Conservation (phyloP, 2,888 invertebrate species). For the Cancer borealis region DNA sequence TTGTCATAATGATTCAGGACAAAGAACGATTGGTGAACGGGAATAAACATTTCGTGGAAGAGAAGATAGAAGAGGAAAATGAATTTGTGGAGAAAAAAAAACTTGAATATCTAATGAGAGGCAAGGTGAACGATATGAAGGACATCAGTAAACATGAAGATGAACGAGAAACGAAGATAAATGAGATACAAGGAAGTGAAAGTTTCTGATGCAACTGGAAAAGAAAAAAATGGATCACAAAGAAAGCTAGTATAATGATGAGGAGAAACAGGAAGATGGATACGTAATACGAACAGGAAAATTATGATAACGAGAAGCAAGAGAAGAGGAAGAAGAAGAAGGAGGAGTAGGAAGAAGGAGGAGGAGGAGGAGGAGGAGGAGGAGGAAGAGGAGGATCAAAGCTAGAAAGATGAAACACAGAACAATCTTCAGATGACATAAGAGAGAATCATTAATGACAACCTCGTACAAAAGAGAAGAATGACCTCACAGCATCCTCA, state of each 20-base stretch:
- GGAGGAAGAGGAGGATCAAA: background rate
- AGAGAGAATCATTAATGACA: background rate
- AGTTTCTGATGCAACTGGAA: background rate
- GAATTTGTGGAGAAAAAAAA: background rate
- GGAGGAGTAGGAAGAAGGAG: background rate
- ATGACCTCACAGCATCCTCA: background rate
- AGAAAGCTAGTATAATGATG: too few species aligned
- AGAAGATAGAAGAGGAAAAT: background rate
- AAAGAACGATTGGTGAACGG: background rate
- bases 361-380: slow-evolving; percentile 13
- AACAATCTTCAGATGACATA: background rate
- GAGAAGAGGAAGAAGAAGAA: background rate
- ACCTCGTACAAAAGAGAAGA: background rate
- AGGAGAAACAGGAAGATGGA: too few species aligned
- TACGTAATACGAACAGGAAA: too few species aligned
- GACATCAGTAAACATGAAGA: background rate
- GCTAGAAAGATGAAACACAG: background rate
- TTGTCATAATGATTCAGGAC: background rate
- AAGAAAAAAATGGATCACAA: too few species aligned
- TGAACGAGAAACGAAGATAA: background rate
- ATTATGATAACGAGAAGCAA: background rate
- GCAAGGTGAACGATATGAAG: background rate
- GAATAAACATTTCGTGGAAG: background rate
- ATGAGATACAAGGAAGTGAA: background rate
- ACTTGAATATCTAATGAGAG: background rate